Conservation (phyloP, 2,113 vertebrate genomes). For the Clarias gariepinus region DNA sequence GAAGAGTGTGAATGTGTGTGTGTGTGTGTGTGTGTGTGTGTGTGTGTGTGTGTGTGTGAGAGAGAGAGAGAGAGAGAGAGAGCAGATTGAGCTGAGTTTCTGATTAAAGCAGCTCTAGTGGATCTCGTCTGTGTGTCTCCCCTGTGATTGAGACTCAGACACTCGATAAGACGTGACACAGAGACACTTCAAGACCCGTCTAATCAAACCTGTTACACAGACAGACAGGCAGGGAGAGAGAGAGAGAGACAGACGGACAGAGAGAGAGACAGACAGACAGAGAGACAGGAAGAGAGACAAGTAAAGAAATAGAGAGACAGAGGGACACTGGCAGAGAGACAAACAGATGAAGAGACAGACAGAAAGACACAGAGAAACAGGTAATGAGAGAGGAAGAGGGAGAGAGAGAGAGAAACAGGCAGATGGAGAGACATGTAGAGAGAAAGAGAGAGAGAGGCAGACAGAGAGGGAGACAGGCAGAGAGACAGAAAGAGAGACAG, state of each 20-base stretch:
- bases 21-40: background rate
- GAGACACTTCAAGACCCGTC: slow-evolving; percentile 2
- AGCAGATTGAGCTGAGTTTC: slow-evolving; percentile 6
- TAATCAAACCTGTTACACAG: background rate
- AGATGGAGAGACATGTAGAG: background rate
- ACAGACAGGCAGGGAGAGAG: background rate
- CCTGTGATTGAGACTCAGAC: slow-evolving; percentile 28
- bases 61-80: background rate
- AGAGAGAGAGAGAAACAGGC: background rate
- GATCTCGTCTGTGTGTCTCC: background rate
- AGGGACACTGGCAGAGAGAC: background rate
- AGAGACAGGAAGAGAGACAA: too few species aligned
- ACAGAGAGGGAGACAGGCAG: too few species aligned
- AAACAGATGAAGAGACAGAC: too few species aligned
- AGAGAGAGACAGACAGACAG: background rate
- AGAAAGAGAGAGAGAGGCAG: background rate
- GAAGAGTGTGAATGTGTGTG: background rate
- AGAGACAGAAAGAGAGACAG: too few species aligned
- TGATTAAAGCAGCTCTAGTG: slow-evolving; percentile 16
- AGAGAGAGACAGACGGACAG: background rate
- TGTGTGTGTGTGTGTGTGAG: background rate
- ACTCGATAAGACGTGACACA: slow-evolving; percentile 12
- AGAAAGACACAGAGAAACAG: background rate
- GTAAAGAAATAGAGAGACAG: background rate
- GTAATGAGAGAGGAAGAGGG: background rate